Conservation (phyloP, 1,140 invertebrate genomes). For the Teleopsis dalmanni region DNA sequence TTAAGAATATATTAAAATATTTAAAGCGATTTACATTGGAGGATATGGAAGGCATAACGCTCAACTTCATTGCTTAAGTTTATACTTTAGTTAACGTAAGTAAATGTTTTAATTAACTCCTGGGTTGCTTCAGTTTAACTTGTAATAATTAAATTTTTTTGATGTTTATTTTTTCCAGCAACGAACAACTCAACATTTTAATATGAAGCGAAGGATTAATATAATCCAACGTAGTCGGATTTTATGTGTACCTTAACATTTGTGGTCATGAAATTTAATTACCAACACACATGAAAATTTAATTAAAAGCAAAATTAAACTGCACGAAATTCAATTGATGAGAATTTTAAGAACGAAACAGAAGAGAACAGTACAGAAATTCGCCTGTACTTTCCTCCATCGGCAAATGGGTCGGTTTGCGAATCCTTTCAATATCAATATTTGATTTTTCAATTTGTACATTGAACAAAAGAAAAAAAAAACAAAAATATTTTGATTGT, state of each 20-base stretch:
- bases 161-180: no score
- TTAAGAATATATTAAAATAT: no score
- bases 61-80: no score
- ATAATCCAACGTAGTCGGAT: not conserved
- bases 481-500: not conserved
- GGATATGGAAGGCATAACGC: no score
- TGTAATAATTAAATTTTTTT: no score
- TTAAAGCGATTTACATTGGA: no score
- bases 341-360: not conserved
- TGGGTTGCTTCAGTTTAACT: no score
- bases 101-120: no score
- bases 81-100: no score
- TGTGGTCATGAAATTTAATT: constrained; percentile 4
- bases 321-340: not conserved
- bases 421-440: no score
- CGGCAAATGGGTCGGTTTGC: not conserved
- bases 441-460: no score
- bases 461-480: not conserved
- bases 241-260: not conserved
- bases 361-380: not conserved
- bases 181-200: not conserved
- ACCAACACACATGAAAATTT: constrained; percentile 6
- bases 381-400: not conserved
- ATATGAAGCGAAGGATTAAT: not conserved
- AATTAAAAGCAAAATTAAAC: constrained; percentile 10